Evolutionary conservation across 2,113 vertebrate species (phyloP).

Genomic region (Pampusana beccarii): DNA sequence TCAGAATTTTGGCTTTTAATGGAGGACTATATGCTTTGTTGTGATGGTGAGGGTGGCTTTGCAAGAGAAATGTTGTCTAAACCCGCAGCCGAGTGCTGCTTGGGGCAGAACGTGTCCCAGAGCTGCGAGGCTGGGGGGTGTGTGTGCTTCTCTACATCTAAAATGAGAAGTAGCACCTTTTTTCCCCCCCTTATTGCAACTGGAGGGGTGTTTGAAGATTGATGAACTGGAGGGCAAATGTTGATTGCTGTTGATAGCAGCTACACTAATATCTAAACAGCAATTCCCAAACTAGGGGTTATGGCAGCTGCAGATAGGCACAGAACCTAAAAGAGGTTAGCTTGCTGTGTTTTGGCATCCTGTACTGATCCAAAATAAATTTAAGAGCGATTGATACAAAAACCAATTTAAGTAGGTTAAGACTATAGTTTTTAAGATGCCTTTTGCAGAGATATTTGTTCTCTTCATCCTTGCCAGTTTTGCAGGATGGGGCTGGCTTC

Average conservation of each 20-base stretch:
- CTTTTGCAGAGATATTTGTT: no score
- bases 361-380: neutral
- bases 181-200: neutral
- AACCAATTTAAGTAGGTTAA: neutral
- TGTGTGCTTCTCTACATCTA: neutral
- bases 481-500: neutral
- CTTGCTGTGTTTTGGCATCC: fast-evolving
- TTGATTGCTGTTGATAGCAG: neutral
- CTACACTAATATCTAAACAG: neutral
- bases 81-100: neutral
- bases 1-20: neutral
- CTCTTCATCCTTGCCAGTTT: neutral
- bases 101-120: neutral
- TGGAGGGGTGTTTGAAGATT: neutral
- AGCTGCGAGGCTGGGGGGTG: neutral
- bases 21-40: neutral
- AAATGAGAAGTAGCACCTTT: neutral
- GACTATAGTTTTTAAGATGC: neutral
- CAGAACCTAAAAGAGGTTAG: neutral
- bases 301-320: neutral
- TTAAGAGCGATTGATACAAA: neutral
- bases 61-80: neutral
- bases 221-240: fast-evolving
- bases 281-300: neutral
- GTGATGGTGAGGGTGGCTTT: neutral